phyloP scores from a whole-genome alignment of 1,140 invertebrate genomes.

The Aphaenogaster rudis region DNA sequence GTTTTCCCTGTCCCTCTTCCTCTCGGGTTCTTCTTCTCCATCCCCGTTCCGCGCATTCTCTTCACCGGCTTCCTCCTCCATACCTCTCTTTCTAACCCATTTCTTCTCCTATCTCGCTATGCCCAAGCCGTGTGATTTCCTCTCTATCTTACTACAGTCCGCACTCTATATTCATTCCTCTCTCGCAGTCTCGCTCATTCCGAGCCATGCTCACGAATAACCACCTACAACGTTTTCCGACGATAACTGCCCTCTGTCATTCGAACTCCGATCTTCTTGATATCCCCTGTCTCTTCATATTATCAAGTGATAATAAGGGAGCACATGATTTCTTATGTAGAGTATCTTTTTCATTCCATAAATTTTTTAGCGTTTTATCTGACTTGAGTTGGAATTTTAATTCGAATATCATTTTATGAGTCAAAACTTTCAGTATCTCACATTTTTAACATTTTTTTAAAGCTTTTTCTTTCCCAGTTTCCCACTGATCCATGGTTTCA shows the following conservation, averaged over 20 bases:
- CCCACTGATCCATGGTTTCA: neutral
- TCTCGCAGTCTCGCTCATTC: neutral
- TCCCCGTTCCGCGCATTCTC: conserved; percentile 24
- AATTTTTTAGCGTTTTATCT: neutral
- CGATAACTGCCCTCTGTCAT: conserved; percentile 62
- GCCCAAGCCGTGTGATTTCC: neutral
- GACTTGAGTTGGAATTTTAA: neutral
- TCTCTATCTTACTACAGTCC: conserved; percentile 5
- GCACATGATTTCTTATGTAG: neutral
- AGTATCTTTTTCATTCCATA: too few species aligned
- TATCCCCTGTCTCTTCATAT: neutral
- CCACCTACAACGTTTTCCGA: conserved; percentile 3
- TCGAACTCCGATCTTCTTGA: neutral
- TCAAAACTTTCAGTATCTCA: neutral
- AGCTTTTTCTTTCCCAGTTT: neutral
- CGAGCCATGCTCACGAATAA: conserved; percentile 10
- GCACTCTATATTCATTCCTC: conserved; percentile 26
- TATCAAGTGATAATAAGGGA: neutral
- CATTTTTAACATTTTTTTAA: neutral
- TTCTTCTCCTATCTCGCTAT: conserved; percentile 15
- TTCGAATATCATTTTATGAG: neutral
- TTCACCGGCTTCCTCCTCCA: neutral
- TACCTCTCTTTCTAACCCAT: conserved; percentile 15
- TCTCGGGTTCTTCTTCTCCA: conserved; percentile 5
- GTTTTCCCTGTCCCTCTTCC: conserved; percentile 20